Evolutionary conservation across 2,888 invertebrate species (phyloP).

Genomic region (Coelinius sp.): DNA sequence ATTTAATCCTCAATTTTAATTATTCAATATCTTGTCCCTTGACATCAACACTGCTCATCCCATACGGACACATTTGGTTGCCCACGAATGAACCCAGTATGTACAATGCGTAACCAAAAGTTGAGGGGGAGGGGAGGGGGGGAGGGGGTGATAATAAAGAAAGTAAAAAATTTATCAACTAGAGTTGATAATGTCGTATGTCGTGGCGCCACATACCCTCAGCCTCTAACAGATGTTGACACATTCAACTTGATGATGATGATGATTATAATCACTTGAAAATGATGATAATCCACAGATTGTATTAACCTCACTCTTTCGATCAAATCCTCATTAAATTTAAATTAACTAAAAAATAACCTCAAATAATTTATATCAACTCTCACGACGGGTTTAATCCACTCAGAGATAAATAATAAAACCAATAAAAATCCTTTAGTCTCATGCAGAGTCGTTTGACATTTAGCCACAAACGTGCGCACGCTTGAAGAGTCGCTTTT

Average conservation of each 20-base stretch:
- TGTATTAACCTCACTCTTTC: no score
- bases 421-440: background rate
- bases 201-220: constrained; percentile 49
- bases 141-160: background rate
- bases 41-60: constrained; percentile 33
- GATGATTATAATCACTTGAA: background rate
- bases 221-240: constrained; percentile 51
- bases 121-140: no score
- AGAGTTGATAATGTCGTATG: constrained; percentile 4
- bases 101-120: constrained; percentile 38
- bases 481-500: constrained; percentile 26
- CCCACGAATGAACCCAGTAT: constrained; percentile 37
- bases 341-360: no score
- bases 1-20: background rate
- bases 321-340: background rate
- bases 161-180: background rate
- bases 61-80: constrained; percentile 28
- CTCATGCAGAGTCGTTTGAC: constrained; percentile 33
- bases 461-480: constrained; percentile 36
- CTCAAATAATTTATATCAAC: no score
- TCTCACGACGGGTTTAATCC: background rate
- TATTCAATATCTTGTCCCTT: background rate
- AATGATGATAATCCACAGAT: background rate
- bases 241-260: background rate
- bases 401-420: background rate